Base-by-base conservation (phyloP, 2,888 invertebrate species). In the Pecten maximus region DNA sequence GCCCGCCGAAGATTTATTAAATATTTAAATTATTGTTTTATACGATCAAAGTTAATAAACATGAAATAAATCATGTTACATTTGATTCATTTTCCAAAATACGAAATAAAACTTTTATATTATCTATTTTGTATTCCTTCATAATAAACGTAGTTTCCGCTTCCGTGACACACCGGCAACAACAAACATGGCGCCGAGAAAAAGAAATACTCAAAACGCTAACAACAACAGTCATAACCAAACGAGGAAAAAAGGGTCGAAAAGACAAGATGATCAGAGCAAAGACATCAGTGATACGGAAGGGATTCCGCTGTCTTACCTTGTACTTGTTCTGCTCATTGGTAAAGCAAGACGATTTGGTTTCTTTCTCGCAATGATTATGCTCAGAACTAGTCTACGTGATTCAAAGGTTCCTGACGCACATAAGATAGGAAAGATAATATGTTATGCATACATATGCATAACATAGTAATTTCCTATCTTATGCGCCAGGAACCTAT, bases 151-250 rank as follows among this genome's bases (percentile, higher is more conserved):
- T 28, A 15, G 10, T 6, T 74, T 74, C 74, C 74, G 74, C 23
- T 74, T 74, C 28, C 28, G 28, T 74, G 74, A 28, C 74, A 28
- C 10, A 74, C 74, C 74, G 74, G 74, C 93, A 91, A 91, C 93
- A 93, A 92, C 92, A 93, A 93, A 91, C 92, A 93, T 93, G 93
- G 93, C 93, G 40, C 90, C 90, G 89, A 91, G 89, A 89, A 92
- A 89, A 87, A 87, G 92, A n/a, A 88, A 48, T 48, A 16, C 44
- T 23, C 44, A 48, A n/a, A 48, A 44, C 44, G 35, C 44, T 40
- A 89, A 54, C 40, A 54, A 40, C 39, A 48, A 40, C 40, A 40
- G 23, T 28, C 40, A 40, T 8, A 35, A 40, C 89, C 40, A 40
- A 15, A 3, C 89, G 54, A 60, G n/a, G 44, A 89, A 60, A 60